Conservation (phyloP, 2,113 vertebrate genomes). For the Zapornia atra region DNA sequence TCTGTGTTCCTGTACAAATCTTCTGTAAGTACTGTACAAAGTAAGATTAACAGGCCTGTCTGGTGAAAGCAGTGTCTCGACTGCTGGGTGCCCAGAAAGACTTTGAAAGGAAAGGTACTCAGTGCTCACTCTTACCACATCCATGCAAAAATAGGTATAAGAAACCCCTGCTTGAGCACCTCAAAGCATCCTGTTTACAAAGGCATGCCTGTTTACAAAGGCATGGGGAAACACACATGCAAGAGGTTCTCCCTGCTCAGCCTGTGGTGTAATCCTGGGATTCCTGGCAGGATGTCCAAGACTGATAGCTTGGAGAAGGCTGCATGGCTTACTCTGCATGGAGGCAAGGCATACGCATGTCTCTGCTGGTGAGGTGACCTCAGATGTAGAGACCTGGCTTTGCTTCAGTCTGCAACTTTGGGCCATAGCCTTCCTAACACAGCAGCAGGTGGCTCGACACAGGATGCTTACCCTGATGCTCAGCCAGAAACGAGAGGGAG, state of each 20-base stretch:
- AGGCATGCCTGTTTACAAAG: not conserved
- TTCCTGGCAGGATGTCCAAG: not conserved
- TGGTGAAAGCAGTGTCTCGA: not conserved
- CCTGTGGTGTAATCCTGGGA: not conserved
- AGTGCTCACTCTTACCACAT: not conserved
- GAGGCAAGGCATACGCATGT: rapidly evolving
- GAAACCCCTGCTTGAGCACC: not conserved
- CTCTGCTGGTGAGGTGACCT: not conserved
- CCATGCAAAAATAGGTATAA: not conserved
- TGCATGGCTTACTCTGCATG: rapidly evolving
- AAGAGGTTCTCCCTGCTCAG: rapidly evolving
- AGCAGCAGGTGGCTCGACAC: rapidly evolving
- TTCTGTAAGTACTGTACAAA: not conserved
- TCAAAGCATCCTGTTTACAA: not conserved
- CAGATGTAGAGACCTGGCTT: rapidly evolving
- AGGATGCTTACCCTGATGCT: not conserved
- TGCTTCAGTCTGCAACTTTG: not conserved
- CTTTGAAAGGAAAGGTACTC: not conserved
- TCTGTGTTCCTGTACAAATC: not conserved
- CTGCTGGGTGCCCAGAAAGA: not conserved
- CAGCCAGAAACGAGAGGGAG: rapidly evolving
- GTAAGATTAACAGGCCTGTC: not conserved
- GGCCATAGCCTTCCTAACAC: not conserved
- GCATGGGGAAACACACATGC: not conserved
- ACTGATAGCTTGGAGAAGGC: not conserved